A percentile compares a stretch with the other conserved stretches of the same genome.
Conservation (phyloP, 1,140 invertebrate species). For the Drosophila dunni region DNA sequence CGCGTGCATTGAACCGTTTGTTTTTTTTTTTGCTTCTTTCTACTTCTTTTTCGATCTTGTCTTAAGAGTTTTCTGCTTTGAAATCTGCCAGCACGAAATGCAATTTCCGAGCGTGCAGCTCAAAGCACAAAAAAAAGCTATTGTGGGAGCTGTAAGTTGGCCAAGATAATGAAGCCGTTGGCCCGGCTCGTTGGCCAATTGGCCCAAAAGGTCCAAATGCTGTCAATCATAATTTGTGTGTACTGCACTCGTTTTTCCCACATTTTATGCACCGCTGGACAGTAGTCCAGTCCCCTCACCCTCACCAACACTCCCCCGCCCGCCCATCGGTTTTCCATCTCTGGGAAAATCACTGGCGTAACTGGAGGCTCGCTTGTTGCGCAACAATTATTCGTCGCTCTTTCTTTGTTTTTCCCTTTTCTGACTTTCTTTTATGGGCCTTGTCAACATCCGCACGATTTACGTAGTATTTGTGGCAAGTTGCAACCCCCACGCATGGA, state of each 20-base stretch:
- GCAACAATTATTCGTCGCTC: conserved; percentile 68
- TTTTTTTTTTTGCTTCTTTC: background rate
- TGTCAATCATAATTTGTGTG: conserved; percentile 53
- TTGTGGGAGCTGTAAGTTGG: conserved; percentile 65
- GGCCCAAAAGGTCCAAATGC: conserved; percentile 31
- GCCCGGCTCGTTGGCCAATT: conserved; percentile 11
- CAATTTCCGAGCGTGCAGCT: conserved; percentile 60
- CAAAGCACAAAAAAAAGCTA: background rate
- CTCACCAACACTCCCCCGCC: conserved; percentile 24
- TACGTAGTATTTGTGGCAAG: conserved; percentile 2
- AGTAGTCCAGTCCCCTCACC: background rate
- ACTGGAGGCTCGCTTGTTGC: conserved; percentile 59
- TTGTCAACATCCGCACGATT: conserved; percentile 26
- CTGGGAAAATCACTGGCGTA: conserved; percentile 76
- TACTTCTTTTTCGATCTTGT: conserved; percentile 28
- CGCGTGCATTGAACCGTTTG: conserved; percentile 71
- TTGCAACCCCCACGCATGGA: conserved; percentile 56
- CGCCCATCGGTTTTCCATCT: conserved; percentile 27
- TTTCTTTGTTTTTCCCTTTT: conserved; percentile 11
- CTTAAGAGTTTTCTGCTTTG: conserved; percentile 31
- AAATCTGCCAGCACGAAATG: conserved; percentile 70
- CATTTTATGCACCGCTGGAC: conserved; percentile 63
- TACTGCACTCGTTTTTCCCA: conserved; percentile 66
- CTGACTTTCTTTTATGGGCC: background rate
- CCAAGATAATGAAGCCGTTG: conserved; percentile 75